Conservation (phyloP, 2,797 vertebrate species). For the Aphelocoma californica region DNA sequence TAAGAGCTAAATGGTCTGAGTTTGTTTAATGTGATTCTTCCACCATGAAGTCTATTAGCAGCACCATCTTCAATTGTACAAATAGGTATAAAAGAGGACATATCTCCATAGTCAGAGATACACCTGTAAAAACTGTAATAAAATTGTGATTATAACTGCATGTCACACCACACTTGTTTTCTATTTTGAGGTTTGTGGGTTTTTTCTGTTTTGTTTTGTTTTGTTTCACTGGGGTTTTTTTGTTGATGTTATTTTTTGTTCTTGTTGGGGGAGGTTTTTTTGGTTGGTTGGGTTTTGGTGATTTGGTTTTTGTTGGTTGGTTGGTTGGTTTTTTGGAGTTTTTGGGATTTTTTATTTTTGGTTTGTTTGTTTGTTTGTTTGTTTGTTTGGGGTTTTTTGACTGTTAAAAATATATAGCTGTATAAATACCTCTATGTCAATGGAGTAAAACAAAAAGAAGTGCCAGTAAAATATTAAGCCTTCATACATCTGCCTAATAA, state of each 20-base stretch:
- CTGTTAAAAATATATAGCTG: neutral
- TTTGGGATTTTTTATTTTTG: neutral
- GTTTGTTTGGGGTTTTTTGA: rapidly evolving
- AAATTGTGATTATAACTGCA: neutral
- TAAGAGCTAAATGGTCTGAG: neutral
- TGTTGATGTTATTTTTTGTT: neutral
- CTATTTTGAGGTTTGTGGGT: neutral
- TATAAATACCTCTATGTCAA: neutral
- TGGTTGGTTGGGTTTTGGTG: neutral
- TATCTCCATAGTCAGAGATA: neutral
- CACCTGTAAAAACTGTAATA: neutral
- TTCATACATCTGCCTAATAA: neutral
- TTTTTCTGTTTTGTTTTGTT: neutral
- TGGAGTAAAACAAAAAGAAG: neutral
- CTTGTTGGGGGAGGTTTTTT: neutral
- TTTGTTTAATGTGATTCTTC: neutral
- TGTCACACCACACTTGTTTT: neutral
- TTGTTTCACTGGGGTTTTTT: neutral
- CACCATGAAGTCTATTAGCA: neutral
- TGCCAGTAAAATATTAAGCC: neutral
- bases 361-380: neutral
- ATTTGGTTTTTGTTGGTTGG: neutral
- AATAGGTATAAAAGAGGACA: neutral
- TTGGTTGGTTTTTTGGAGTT: neutral
- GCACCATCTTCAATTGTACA: neutral